Conservation (phyloP, 2,113 vertebrate species). For the Cricetomys ansorgei region DNA sequence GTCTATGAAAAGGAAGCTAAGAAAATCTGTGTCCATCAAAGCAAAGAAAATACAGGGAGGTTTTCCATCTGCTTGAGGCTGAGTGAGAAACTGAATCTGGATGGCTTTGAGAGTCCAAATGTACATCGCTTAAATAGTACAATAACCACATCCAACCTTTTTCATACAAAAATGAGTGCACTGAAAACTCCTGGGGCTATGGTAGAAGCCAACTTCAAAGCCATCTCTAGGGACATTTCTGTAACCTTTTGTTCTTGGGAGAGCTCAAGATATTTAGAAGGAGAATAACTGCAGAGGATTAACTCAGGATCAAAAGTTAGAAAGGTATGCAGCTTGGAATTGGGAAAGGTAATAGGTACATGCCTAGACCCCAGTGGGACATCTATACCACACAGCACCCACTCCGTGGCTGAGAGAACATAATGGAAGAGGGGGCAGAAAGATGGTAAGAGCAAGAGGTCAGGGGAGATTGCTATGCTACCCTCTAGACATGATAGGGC, state of each 20-base stretch:
- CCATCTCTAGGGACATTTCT: neutral
- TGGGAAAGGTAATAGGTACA: neutral
- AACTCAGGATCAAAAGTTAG: neutral
- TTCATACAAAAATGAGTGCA: neutral
- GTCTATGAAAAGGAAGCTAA: constrained; percentile 31
- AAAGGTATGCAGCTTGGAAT: neutral
- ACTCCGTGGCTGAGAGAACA: neutral
- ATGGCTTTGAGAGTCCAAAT: neutral
- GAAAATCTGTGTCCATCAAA: constrained; percentile 49
- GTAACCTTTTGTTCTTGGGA: neutral
- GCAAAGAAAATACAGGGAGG: neutral
- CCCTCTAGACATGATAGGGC: neutral
- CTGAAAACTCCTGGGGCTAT: neutral
- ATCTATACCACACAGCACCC: neutral
- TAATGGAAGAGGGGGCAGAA: no score
- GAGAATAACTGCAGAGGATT: neutral
- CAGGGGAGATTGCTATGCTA: neutral
- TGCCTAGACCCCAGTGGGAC: no score
- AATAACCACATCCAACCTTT: neutral
- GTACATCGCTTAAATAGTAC: neutral
- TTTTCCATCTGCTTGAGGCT: constrained; percentile 19
- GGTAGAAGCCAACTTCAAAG: neutral
- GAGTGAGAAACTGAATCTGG: neutral
- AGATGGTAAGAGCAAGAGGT: neutral
- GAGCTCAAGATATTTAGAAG: neutral